Percentiles rank a stretch among this genome's conserved stretches.
phyloP scores from a whole-genome alignment of 2,113 vertebrate species.

The Canis aureus region DNA sequence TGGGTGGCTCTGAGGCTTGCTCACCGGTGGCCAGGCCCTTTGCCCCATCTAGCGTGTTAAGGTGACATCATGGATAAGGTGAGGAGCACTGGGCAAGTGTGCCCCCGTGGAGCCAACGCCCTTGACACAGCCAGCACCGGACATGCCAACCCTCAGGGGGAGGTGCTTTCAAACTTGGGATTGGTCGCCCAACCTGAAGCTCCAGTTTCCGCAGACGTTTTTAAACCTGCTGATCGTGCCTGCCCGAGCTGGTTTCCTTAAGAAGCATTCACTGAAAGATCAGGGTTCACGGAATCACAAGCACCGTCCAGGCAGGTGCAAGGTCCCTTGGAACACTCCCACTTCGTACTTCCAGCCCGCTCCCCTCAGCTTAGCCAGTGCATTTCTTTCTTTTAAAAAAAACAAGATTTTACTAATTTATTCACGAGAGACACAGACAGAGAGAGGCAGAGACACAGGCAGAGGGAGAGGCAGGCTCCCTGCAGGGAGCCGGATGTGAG shows the following conservation, averaged over 20 bases:
- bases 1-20: not conserved
- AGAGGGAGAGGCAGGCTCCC: no score
- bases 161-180: not conserved
- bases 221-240: not conserved
- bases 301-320: not conserved
- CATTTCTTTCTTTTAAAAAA: not conserved
- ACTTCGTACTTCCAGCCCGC: no score
- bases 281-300: not conserved
- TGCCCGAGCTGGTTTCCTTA: not conserved
- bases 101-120: not conserved
- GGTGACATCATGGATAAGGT: not conserved
- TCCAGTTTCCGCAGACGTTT: not conserved
- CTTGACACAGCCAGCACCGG: not conserved
- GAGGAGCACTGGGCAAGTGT: not conserved
- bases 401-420: no score
- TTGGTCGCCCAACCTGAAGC: not conserved
- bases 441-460: no score
- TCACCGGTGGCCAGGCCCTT: not conserved
- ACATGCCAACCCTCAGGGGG: not conserved
- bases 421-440: no score
- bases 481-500: no score
- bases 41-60: not conserved
- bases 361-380: not conserved
- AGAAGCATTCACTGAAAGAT: conserved; percentile 38
- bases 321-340: not conserved